These are phyloP conservation scores for Sphaerolaimus hirsutus DNA, from an alignment of 2,888 invertebrate species.

Conservation along the genomic window DNA sequence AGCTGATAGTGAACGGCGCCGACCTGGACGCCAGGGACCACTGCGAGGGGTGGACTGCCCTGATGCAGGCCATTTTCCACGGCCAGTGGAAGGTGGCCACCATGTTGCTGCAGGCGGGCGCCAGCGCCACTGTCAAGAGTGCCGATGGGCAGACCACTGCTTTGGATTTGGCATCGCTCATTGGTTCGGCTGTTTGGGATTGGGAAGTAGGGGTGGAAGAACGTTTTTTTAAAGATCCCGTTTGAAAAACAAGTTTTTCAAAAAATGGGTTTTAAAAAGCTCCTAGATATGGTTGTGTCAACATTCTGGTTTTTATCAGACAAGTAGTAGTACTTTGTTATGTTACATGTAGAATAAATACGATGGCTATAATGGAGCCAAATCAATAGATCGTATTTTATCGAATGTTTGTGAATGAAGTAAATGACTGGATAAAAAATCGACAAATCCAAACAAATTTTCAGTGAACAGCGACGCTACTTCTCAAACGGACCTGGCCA, in stretches of 20 bases:
- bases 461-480: too few species aligned
- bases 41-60: slow-evolving; percentile 27
- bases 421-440: too few species aligned
- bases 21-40: slow-evolving; percentile 11
- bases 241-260: not conserved
- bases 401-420: too few species aligned
- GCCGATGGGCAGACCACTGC: not conserved
- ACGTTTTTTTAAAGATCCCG: too few species aligned
- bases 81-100: not conserved
- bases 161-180: too few species aligned
- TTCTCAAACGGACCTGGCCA: too few species aligned
- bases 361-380: too few species aligned
- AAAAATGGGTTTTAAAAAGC: not conserved
- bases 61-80: slow-evolving; percentile 17
- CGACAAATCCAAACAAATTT: too few species aligned
- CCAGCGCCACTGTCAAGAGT: not conserved
- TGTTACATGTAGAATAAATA: too few species aligned
- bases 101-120: not conserved
- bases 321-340: not conserved
- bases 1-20: slow-evolving; percentile 6
- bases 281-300: not conserved
- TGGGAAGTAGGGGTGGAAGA: too few species aligned
- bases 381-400: too few species aligned
- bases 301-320: not conserved
- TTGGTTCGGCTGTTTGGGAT: too few species aligned